Base-by-base conservation (phyloP, 2,888 invertebrate species). In the Arrhopalites spinosus region DNA sequence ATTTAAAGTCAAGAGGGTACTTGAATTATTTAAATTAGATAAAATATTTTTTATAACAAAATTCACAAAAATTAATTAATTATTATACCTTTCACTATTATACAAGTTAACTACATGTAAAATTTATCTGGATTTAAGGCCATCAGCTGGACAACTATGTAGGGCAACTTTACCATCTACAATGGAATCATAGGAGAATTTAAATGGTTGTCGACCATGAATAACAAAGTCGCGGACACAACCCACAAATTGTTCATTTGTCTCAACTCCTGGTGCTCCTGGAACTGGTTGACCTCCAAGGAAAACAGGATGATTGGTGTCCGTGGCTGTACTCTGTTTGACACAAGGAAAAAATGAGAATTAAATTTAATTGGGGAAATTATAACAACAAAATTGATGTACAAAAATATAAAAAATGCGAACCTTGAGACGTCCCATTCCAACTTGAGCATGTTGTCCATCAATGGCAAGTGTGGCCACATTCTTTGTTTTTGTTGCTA, bases 401-500 rank as follows among this genome's bases (percentile, higher is more conserved):
- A n/a, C n/a, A n/a, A n/a, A n/a, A n/a, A n/a, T n/a, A n/a, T n/a
- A n/a, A n/a, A n/a, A n/a, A n/a, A n/a, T n/a, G n/a, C n/a, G n/a
- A n/a, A n/a, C n/a, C n/a, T 67, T 74, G 15, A 67, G 27, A 0
- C 20, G 30, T 29, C 74, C 74, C 74, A 74, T 36, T 2, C 74
- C 74, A 11, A 67, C 78, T 77, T 0, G 95, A 95, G 83, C 93
- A 91, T 0, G 95, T 93, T 0, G 0, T 11, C 91, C 92, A 86
- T 98, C 95, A 1, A 98, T 94, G 0, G 92, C 91, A 72, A 99
- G 87, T 0, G 93, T 91, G 5, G 96, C 92, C 25, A 96, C 91
- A 85, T 95, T 95, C 86, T 93, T 93, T n/a, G 92, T 91, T 86
- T 97, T 98, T 43, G 92, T 67, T 11, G 81, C 82, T 82, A 47